Conservation (phyloP, 2,113 vertebrate genomes). For the Leptocoma aspasia region DNA sequence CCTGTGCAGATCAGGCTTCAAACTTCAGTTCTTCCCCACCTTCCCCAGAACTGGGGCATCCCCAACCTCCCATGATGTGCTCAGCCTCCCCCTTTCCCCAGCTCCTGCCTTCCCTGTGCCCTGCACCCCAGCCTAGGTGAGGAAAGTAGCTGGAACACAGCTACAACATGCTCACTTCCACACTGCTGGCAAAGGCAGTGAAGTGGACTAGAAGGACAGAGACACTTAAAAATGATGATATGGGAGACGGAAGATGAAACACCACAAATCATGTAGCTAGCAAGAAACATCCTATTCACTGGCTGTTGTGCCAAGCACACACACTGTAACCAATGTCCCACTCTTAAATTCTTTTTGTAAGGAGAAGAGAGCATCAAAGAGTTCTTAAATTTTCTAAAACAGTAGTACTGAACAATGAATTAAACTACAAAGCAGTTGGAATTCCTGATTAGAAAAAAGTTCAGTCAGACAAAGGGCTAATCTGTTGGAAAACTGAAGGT, state of each 20-base stretch:
- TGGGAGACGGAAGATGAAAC: background rate
- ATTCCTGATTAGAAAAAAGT: background rate
- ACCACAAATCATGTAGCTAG: background rate
- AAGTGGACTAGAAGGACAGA: background rate
- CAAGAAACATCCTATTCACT: background rate
- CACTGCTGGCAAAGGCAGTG: background rate
- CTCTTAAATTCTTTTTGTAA: background rate
- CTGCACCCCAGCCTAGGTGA: rapidly evolving
- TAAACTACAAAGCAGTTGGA: conserved; percentile 30
- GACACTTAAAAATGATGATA: background rate
- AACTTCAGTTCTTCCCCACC: background rate
- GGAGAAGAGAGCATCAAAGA: conserved; percentile 16
- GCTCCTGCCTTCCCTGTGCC: background rate
- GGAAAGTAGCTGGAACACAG: background rate
- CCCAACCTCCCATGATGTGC: rapidly evolving
- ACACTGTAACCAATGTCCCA: background rate
- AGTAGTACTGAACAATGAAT: background rate
- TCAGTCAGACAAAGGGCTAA: background rate
- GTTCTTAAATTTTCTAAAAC: background rate
- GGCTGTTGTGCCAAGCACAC: background rate
- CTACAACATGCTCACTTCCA: background rate
- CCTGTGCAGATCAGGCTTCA: background rate
- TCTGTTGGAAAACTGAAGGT: background rate
- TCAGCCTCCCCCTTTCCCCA: background rate
- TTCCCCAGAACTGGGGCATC: background rate